Evolutionary conservation across 2,113 vertebrate genomes (phyloP).

Genomic region (Phasianus colchicus): DNA sequence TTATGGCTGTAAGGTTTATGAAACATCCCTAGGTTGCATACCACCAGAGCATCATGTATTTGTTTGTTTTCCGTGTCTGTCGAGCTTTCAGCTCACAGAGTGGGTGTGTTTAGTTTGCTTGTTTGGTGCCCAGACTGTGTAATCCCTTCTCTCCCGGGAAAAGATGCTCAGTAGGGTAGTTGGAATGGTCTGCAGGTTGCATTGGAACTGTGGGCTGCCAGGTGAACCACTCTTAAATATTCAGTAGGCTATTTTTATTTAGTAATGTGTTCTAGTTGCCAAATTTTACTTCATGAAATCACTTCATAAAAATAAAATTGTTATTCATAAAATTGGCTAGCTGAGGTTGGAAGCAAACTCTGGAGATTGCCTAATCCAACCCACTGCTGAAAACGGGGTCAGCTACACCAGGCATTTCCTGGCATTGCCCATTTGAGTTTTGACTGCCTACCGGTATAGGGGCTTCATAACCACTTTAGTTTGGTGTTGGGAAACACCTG

Average conservation of each 20-base stretch:
- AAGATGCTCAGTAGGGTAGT: background rate
- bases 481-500: background rate
- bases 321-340: background rate
- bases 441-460: background rate
- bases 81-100: background rate
- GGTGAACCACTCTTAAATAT: background rate
- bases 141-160: background rate
- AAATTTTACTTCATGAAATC: constrained; percentile 14
- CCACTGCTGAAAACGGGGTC: background rate
- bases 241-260: background rate
- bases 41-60: background rate
- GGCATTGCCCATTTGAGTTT: background rate
- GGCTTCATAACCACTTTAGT: background rate
- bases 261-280: background rate
- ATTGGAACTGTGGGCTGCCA: background rate
- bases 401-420: background rate
- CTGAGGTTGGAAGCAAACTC: background rate
- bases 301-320: background rate
- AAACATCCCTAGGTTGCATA: background rate
- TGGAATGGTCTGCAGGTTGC: background rate
- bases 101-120: background rate
- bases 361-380: background rate
- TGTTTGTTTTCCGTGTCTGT: background rate
- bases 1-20: background rate
- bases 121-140: background rate